A percentile compares a stretch with the other conserved stretches of the same genome.
These are phyloP conservation scores for Anoplopoma fimbria DNA, from an alignment of 2,113 vertebrate genomes.

Conservation along the genomic window DNA sequence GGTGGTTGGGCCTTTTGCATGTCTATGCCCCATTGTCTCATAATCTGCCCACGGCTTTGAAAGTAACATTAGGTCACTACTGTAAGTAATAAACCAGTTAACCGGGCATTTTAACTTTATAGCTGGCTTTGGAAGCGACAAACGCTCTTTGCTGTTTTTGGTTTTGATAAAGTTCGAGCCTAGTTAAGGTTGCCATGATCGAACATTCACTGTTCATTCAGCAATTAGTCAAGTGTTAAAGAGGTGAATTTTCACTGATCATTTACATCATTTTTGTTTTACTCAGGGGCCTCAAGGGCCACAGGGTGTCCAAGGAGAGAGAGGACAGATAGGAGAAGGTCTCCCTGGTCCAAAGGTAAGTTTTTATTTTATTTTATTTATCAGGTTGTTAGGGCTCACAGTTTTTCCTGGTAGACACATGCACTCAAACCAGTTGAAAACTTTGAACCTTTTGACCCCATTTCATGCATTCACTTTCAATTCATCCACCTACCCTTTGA, in stretches of 20 bases:
- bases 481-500: constrained; percentile 5
- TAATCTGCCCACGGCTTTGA: not conserved
- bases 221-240: not conserved
- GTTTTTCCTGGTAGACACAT: not conserved
- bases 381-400: not conserved
- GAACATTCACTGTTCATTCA: not conserved
- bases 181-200: too few species aligned
- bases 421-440: constrained; percentile 19
- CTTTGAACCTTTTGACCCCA: constrained; percentile 26
- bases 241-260: not conserved
- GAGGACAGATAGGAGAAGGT: constrained; percentile 88
- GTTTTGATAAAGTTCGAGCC: too few species aligned
- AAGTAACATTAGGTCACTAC: not conserved
- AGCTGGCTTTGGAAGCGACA: too few species aligned
- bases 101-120: not conserved
- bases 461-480: constrained; percentile 37
- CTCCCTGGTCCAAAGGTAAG: constrained; percentile 90
- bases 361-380: constrained; percentile 12
- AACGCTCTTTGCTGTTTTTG: too few species aligned
- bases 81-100: not conserved
- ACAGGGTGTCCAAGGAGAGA: constrained; percentile 90
- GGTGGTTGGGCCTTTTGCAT: not conserved
- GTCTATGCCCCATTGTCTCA: not conserved
- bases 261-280: constrained; percentile 9
- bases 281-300: constrained; percentile 90